A percentile compares a stretch with the other conserved stretches of the same genome.
Evolutionary conservation across 2,113 vertebrate species (phyloP).

Genomic region (Cinclus mexicanus): DNA sequence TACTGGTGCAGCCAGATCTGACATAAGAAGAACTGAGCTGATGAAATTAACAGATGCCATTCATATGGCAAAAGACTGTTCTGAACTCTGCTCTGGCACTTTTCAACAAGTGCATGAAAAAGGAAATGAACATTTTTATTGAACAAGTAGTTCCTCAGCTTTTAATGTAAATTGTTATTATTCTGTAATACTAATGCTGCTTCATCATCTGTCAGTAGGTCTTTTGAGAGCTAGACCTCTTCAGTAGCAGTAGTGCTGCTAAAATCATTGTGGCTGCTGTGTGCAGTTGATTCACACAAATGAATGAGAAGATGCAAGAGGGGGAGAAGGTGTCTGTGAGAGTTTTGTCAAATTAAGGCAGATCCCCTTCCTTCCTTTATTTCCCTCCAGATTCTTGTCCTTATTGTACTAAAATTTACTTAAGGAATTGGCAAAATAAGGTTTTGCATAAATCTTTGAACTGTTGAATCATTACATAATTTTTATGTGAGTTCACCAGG

Average conservation of each 20-base stretch:
- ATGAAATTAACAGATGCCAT: neutral
- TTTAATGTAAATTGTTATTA: neutral
- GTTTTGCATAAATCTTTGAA: neutral
- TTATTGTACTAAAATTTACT: neutral
- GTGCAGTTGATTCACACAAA: neutral
- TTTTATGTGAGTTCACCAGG: neutral
- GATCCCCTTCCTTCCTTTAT: neutral
- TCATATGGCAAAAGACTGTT: neutral
- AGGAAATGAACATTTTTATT: neutral
- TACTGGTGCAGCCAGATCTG: neutral
- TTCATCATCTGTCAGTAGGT: neutral
- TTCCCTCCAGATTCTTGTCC: neutral
- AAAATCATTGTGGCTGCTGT: neutral
- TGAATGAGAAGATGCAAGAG: neutral
- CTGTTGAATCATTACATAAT: neutral
- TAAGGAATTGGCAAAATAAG: neutral
- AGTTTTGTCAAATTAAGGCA: neutral
- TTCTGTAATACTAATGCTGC: neutral
- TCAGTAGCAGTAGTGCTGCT: neutral
- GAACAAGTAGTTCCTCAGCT: neutral
- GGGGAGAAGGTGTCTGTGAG: neutral
- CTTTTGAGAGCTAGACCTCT: neutral
- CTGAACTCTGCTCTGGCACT: neutral
- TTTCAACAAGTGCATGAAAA: neutral
- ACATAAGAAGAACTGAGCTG: neutral